A percentile compares a stretch with the other conserved stretches of the same genome.
phyloP scores from a whole-genome alignment of 2,113 vertebrate species.

The Otocyon megalotis region DNA sequence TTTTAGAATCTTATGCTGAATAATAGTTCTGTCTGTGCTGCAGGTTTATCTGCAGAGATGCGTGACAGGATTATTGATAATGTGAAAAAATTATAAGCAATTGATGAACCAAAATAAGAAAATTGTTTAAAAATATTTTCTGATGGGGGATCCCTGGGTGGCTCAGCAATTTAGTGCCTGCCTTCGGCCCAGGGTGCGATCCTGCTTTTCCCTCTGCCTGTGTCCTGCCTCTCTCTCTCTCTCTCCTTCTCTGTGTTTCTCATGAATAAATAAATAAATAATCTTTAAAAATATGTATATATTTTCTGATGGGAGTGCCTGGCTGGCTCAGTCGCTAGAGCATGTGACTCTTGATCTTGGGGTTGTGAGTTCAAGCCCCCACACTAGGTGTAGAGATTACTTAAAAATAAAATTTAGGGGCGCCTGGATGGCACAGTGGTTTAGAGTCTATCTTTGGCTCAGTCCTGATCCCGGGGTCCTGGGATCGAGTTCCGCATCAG shows the following conservation, averaged over 20 bases:
- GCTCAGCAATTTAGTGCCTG: too few relatives aligned
- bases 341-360: background rate
- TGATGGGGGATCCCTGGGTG: background rate
- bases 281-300: too few relatives aligned
- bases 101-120: background rate
- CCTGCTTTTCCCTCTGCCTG: too few relatives aligned
- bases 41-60: background rate
- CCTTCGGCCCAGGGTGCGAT: too few relatives aligned
- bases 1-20: constrained; percentile 19
- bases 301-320: background rate
- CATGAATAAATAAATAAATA: too few relatives aligned
- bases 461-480: too few relatives aligned
- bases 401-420: background rate
- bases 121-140: background rate
- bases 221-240: too few relatives aligned
- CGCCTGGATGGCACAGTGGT: too few relatives aligned
- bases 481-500: too few relatives aligned
- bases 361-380: background rate
- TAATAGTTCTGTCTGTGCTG: background rate
- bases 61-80: background rate
- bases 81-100: background rate
- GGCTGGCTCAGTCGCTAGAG: background rate
- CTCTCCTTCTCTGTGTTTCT: too few relatives aligned
- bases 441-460: too few relatives aligned
- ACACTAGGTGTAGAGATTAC: background rate